Conservation (phyloP, 2,888 invertebrate species). For the Lithophane semibrunnea region DNA sequence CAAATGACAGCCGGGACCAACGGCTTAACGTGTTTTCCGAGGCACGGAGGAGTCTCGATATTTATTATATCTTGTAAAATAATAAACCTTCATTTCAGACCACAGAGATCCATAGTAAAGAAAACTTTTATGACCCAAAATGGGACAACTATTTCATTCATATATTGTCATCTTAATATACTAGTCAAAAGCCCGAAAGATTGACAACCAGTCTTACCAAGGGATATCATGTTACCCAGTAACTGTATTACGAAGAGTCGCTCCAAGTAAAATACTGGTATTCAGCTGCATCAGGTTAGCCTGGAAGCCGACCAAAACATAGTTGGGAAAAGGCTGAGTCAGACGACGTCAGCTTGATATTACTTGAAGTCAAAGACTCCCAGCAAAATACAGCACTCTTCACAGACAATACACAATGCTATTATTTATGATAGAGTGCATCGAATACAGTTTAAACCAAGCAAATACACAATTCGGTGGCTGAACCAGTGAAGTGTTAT, state of each 20-base stretch:
- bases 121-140: background rate
- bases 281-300: background rate
- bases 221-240: background rate
- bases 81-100: too few species aligned
- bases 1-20: too few species aligned
- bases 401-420: constrained; percentile 17
- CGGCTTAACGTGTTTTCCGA: too few species aligned
- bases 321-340: background rate
- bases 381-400: background rate
- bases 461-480: background rate
- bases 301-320: background rate
- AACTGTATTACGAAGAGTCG: background rate
- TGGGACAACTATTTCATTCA: background rate
- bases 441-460: constrained; percentile 18
- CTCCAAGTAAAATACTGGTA: background rate
- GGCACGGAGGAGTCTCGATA: too few species aligned
- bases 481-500: constrained; percentile 2
- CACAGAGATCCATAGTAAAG: too few species aligned
- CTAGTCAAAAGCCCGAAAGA: background rate
- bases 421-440: constrained; percentile 13
- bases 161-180: background rate
- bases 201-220: background rate
- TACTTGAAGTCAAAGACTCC: background rate
- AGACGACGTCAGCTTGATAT: background rate
- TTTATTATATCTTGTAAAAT: background rate